phyloP scores from a whole-genome alignment of 2,888 invertebrate genomes.

The Galeruca laticollis region DNA sequence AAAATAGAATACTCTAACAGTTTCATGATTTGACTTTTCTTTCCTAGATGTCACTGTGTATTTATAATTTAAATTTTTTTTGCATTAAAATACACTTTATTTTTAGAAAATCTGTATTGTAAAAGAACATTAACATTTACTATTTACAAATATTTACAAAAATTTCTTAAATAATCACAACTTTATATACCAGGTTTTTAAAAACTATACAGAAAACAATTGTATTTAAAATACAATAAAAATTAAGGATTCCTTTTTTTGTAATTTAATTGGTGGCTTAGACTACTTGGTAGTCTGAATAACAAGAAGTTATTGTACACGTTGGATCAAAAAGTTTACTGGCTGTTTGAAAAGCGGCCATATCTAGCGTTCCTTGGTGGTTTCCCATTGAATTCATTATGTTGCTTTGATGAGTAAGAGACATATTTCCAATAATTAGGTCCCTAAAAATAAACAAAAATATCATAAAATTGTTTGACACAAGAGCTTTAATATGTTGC shows the following conservation, averaged over 20 bases:
- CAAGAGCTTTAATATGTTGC: too few relatives aligned
- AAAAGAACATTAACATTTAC: conserved; percentile 23
- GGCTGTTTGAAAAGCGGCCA: conserved; percentile 65
- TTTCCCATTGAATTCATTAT: conserved; percentile 52
- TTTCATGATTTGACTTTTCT: too few relatives aligned
- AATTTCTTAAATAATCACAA: conserved; percentile 9
- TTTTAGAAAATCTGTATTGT: conserved; percentile 20
- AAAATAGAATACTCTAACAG: too few relatives aligned
- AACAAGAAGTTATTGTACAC: conserved; percentile 61
- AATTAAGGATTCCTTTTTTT: too few relatives aligned
- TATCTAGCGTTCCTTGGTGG: conserved; percentile 62
- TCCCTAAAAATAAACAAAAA: conserved; percentile 59
- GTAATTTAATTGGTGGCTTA: conserved; percentile 21
- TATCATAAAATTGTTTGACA: too few relatives aligned
- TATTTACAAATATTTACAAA: conserved; percentile 20
- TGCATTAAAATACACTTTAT: background rate
- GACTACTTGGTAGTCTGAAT: conserved; percentile 62
- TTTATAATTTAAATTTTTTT: too few relatives aligned
- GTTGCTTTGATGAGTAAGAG: conserved; percentile 57
- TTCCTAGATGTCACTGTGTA: too few relatives aligned
- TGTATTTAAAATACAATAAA: background rate
- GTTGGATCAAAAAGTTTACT: conserved; percentile 64
- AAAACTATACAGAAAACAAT: too few relatives aligned
- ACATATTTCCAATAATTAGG: conserved; percentile 63
- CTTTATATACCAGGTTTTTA: background rate